Evolutionary conservation across 1,140 invertebrate species (phyloP).

Genomic region (Dendrolimus punctatus): DNA sequence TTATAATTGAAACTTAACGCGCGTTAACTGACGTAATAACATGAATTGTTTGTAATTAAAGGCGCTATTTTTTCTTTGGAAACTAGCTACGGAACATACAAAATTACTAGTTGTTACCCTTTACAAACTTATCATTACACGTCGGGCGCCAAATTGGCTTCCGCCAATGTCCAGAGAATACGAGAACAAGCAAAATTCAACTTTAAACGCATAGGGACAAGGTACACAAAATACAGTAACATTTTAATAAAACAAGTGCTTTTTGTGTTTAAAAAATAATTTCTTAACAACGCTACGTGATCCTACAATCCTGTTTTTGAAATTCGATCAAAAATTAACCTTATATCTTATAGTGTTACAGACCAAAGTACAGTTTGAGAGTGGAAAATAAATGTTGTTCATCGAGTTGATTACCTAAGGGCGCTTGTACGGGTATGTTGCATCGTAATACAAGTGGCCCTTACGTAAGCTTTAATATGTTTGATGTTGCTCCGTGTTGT

Average conservation of each 20-base stretch:
- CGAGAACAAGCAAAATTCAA: too few relatives aligned
- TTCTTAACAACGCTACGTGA: slow-evolving; percentile 11
- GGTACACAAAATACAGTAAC: too few relatives aligned
- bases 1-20: slow-evolving; percentile 33
- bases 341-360: neutral
- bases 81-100: slow-evolving; percentile 26
- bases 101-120: slow-evolving; percentile 39
- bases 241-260: neutral
- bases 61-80: slow-evolving; percentile 27
- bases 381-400: slow-evolving; percentile 3
- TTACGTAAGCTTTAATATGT: slow-evolving; percentile 8
- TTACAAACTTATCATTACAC: slow-evolving; percentile 14
- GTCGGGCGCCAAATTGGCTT: slow-evolving; percentile 3
- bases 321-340: neutral
- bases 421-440: slow-evolving; percentile 19
- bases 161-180: slow-evolving; percentile 7
- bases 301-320: neutral
- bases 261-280: slow-evolving; percentile 14
- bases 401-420: slow-evolving; percentile 22
- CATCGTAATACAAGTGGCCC: slow-evolving; percentile 18
- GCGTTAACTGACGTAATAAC: slow-evolving; percentile 33
- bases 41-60: slow-evolving; percentile 34
- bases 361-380: slow-evolving; percentile 3
- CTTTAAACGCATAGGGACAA: too few relatives aligned
- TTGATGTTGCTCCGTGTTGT: slow-evolving; percentile 9